Conservation (phyloP, 2,888 invertebrate species). For the Desoria tigrina region DNA sequence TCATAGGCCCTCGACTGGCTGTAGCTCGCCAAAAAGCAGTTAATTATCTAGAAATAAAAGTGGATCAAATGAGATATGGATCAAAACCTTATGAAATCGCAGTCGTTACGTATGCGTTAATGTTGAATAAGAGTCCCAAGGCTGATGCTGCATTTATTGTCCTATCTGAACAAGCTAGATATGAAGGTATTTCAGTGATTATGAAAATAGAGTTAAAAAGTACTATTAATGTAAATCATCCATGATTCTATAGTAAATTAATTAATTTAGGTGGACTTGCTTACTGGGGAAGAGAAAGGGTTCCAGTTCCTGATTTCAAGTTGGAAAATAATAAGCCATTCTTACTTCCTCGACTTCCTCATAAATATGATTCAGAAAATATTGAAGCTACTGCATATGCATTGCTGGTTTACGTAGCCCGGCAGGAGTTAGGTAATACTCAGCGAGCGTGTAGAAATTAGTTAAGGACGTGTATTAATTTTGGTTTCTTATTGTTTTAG, state of each 20-base stretch:
- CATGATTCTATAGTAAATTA: no score
- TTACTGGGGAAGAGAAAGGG: slow-evolving; percentile 79
- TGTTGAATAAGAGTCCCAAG: slow-evolving; percentile 75
- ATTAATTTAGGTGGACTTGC: slow-evolving; percentile 76
- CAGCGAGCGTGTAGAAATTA: no score
- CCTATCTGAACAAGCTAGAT: slow-evolving; percentile 67
- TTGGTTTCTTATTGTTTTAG: no score
- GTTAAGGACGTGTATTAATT: no score
- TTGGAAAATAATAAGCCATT: slow-evolving; percentile 90
- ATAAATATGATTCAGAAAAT: slow-evolving; percentile 85
- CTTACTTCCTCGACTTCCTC: slow-evolving; percentile 80
- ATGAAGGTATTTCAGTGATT: slow-evolving; percentile 64
- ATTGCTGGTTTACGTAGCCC: slow-evolving; percentile 74
- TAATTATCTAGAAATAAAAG: slow-evolving; percentile 77
- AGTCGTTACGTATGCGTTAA: slow-evolving; percentile 84
- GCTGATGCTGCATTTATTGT: slow-evolving; percentile 79
- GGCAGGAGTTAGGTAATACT: slow-evolving; percentile 2
- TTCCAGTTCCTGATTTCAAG: slow-evolving; percentile 80
- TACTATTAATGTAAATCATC: no score
- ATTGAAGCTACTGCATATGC: slow-evolving; percentile 92
- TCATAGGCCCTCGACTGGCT: slow-evolving; percentile 71
- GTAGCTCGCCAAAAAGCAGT: slow-evolving; percentile 75
- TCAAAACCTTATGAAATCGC: slow-evolving; percentile 67
- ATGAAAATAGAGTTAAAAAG: no score
- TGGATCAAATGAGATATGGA: slow-evolving; percentile 70